phyloP scores from a whole-genome alignment of 2,888 invertebrate species.

The Coelinius sp. region DNA sequence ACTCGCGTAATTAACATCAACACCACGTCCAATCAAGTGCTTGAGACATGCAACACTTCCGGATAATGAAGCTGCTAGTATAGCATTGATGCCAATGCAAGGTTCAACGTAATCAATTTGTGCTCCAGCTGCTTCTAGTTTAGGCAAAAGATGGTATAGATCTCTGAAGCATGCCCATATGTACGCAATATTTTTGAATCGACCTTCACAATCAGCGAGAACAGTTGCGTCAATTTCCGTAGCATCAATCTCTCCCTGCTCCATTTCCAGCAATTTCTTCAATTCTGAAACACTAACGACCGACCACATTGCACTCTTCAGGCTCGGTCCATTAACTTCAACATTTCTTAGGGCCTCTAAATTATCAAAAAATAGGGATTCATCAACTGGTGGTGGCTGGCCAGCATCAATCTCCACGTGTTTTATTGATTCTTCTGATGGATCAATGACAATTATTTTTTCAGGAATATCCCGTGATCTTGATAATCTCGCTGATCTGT shows the following conservation, averaged over 20 bases:
- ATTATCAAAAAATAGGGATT: constrained; percentile 67
- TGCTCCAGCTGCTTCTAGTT: constrained; percentile 79
- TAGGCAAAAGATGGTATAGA: constrained; percentile 78
- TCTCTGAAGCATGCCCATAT: constrained; percentile 86
- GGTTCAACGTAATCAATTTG: constrained; percentile 81
- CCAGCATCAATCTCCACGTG: constrained; percentile 66
- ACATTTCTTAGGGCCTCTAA: constrained; percentile 56
- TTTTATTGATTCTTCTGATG: constrained; percentile 34
- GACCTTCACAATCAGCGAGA: constrained; percentile 40
- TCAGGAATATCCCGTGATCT: constrained; percentile 48
- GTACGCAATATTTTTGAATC: constrained; percentile 76
- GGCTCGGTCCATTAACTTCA: constrained; percentile 55
- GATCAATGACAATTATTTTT: constrained; percentile 46
- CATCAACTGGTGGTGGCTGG: constrained; percentile 64
- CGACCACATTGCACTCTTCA: constrained; percentile 63
- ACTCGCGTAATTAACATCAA: constrained; percentile 76
- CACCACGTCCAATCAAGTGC: constrained; percentile 79
- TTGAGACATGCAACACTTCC: constrained; percentile 81
- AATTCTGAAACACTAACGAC: constrained; percentile 59
- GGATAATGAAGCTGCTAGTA: constrained; percentile 84
- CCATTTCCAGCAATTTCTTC: constrained; percentile 60
- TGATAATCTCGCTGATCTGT: constrained; percentile 55
- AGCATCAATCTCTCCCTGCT: constrained; percentile 52
- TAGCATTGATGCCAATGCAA: constrained; percentile 80
- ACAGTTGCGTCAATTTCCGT: constrained; percentile 44